A percentile compares a stretch with the other conserved stretches of the same genome.
These are phyloP conservation scores for Camponotus pennsylvanicus DNA, from an alignment of 1,140 invertebrate species.

Conservation along the genomic window DNA sequence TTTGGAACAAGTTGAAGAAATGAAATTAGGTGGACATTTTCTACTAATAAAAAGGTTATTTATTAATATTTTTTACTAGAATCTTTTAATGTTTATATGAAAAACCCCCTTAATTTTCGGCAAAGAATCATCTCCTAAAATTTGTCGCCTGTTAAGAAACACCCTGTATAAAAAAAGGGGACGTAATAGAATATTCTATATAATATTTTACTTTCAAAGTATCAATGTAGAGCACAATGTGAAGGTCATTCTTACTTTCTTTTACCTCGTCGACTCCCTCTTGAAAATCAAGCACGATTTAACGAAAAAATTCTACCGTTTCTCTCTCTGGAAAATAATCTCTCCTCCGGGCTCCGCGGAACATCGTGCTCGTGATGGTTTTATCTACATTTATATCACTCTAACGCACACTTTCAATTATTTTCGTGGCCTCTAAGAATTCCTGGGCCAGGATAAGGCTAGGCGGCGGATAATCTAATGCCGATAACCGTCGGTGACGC, in stretches of 20 bases:
- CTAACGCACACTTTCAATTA: background rate
- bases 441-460: background rate
- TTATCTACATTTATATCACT: background rate
- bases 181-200: background rate
- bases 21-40: no score
- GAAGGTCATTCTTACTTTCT: background rate
- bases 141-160: no score
- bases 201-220: constrained; percentile 6
- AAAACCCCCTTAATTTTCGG: no score
- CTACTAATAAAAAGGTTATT: no score
- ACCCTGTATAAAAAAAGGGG: background rate
- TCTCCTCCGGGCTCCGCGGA: background rate
- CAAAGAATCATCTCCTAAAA: no score
- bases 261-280: background rate
- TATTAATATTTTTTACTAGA: no score
- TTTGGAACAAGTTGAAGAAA: no score
- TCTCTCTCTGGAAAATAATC: background rate
- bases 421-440: constrained; percentile 37
- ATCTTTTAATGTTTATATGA: no score
- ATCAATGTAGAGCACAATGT: background rate
- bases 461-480: constrained; percentile 16
- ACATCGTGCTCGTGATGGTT: background rate
- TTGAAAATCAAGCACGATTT: background rate
- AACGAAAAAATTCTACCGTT: background rate
- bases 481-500: constrained; percentile 50